Evolutionary conservation across 2,888 invertebrate species (phyloP), one percentile per base, ranked within the genome.

Genomic region (Diplazon laetatorius): DNA sequence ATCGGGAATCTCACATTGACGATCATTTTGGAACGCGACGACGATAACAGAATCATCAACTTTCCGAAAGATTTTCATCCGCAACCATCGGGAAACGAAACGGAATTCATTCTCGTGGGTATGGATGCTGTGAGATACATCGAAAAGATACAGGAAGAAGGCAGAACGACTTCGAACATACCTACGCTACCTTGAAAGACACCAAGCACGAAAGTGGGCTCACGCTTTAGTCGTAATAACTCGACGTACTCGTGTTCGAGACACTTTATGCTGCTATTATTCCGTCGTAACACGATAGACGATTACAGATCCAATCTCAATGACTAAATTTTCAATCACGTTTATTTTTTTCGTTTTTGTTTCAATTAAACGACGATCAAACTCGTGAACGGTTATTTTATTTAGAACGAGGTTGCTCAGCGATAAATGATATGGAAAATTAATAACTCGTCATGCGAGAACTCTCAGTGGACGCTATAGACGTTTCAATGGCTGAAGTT

Each of bases 61-160:
- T 86, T 86, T 44, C 87, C 85, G 0, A 86, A 82, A 57, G 80
- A 87, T 59, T 86, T 86, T 14, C 39, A 76, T 12, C 82, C 84
- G 5, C 84, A 82, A 22, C 84, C 87, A 10, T 55, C 83, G 3
- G 63, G 52, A 4, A 86, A 86, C 10, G 48, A 60, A 30, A 85
- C 85, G 39, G 82, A 83, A 44, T 84, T 84, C 6, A 80, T 80
- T 20, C 68, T 86, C 3, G 30, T 62, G 8, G 87, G 87, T n/a
- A 85, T 83, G 80, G 85, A 87, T 14, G 86, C 86, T 1, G 76
- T 86, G 16, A 86, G 80, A 25, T 86, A 84, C 25, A 81, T 86
- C 57, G 81, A 83, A 55, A 82, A 60, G 59, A 84, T 87, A 60
- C 82, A 86, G 66, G 82, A 83, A 9, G 81, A 85, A 60, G 78